phyloP scores from a whole-genome alignment of 1,140 invertebrate species.

The Cyclargus thomasi region DNA sequence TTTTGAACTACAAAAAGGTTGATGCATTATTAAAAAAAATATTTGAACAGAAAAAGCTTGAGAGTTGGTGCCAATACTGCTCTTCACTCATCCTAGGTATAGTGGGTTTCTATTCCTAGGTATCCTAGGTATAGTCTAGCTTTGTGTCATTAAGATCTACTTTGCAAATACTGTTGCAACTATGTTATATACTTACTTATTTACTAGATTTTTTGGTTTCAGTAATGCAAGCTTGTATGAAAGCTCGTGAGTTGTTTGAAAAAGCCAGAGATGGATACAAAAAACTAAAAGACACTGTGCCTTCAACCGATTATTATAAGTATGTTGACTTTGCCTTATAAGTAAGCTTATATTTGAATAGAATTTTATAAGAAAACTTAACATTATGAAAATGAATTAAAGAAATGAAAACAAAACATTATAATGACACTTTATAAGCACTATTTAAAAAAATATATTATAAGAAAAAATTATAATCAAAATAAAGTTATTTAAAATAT shows the following conservation, averaged over 20 bases:
- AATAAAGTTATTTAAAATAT: too few species aligned
- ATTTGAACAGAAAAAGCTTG: neutral
- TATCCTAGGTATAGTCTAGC: too few species aligned
- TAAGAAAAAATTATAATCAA: too few species aligned
- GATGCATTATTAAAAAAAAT: neutral
- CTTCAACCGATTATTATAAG: slow-evolving; percentile 58
- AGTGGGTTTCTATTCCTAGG: neutral
- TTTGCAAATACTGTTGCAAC: neutral
- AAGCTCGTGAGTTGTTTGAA: slow-evolving; percentile 49
- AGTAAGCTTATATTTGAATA: too few species aligned
- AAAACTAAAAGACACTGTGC: slow-evolving; percentile 48
- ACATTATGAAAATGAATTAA: too few species aligned
- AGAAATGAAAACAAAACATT: too few species aligned
- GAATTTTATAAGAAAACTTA: too few species aligned
- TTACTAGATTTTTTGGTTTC: too few species aligned
- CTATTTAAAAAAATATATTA: too few species aligned
- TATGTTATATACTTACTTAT: neutral
- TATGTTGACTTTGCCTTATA: slow-evolving; percentile 27
- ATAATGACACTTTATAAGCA: too few species aligned
- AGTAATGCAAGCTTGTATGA: slow-evolving; percentile 49
- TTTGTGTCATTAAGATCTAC: too few species aligned
- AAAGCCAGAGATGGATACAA: slow-evolving; percentile 44
- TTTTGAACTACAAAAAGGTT: neutral
- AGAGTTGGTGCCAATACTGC: neutral
- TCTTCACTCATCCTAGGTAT: neutral